These are phyloP conservation scores for Lynx canadensis DNA, from an alignment of 2,113 vertebrate genomes.

Conservation along the genomic window DNA sequence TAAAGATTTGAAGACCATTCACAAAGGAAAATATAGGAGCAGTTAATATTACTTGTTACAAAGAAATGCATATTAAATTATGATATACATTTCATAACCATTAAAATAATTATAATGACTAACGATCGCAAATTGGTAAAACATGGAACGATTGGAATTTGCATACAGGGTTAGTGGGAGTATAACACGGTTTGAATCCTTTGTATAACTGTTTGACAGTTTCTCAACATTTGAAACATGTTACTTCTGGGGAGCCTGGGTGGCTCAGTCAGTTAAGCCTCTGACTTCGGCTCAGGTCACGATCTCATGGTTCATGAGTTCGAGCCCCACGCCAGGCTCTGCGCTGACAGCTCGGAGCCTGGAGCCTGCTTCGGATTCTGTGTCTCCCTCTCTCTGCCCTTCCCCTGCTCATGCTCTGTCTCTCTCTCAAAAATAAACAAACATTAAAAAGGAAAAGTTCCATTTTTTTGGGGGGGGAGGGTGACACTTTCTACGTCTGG, in stretches of 20 bases:
- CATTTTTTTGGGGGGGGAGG: neutral
- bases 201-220: neutral
- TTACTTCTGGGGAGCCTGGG: neutral
- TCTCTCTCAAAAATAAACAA: too few relatives aligned
- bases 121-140: neutral
- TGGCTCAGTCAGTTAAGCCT: too few relatives aligned
- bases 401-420: too few relatives aligned
- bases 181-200: neutral
- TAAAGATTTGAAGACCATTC: neutral
- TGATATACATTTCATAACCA: neutral
- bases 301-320: too few relatives aligned
- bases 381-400: too few relatives aligned
- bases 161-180: neutral
- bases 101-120: neutral
- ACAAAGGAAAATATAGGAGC: neutral
- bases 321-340: too few relatives aligned
- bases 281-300: too few relatives aligned
- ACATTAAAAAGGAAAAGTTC: neutral
- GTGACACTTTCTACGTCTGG: neutral
- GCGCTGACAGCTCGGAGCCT: too few relatives aligned
- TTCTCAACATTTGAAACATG: neutral
- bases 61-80: neutral
- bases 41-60: neutral
- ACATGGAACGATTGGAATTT: neutral
- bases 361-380: too few relatives aligned